Evolutionary conservation across 2,113 vertebrate species (phyloP).

Genomic region (Sebastes schlegelii): DNA sequence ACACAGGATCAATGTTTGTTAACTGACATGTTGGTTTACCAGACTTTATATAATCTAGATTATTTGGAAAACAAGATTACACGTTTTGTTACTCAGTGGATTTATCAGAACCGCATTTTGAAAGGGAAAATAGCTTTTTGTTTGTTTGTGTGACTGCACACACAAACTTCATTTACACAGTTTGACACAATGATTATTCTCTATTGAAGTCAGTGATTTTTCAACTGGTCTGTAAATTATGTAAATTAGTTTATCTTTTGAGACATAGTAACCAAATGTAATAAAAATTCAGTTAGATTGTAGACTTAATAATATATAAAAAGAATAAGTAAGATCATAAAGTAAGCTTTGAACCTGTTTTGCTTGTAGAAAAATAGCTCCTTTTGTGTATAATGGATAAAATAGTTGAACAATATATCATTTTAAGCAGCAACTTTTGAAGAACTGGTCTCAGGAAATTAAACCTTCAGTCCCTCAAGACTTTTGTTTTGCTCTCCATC

Average conservation of each 20-base stretch:
- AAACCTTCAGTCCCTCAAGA: conserved; percentile 40
- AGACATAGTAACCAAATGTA: neutral
- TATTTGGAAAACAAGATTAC: conserved; percentile 8
- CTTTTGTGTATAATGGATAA: conserved; percentile 9
- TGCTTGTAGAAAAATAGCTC: conserved; percentile 4
- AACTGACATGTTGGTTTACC: neutral
- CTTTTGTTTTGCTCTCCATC: neutral
- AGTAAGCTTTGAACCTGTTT: conserved; percentile 1
- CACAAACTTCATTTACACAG: neutral
- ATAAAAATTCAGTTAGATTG: neutral
- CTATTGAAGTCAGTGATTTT: neutral
- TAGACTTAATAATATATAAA: conserved; percentile 2
- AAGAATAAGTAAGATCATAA: neutral
- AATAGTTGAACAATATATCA: conserved; percentile 28
- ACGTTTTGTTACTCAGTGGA: neutral
- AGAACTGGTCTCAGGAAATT: conserved; percentile 68
- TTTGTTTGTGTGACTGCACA: neutral
- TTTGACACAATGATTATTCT: conserved; percentile 4
- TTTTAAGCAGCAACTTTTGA: conserved; percentile 38
- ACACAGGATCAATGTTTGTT: conserved; percentile 5
- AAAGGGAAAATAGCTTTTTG: conserved; percentile 7
- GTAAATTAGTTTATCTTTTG: neutral
- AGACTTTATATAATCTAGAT: neutral
- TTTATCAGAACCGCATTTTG: conserved; percentile 2
- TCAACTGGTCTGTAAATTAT: neutral